A percentile compares a stretch with the other conserved stretches of the same genome.
Conservation (phyloP, 2,113 vertebrate genomes). For the Chlorodrepanis virens region DNA sequence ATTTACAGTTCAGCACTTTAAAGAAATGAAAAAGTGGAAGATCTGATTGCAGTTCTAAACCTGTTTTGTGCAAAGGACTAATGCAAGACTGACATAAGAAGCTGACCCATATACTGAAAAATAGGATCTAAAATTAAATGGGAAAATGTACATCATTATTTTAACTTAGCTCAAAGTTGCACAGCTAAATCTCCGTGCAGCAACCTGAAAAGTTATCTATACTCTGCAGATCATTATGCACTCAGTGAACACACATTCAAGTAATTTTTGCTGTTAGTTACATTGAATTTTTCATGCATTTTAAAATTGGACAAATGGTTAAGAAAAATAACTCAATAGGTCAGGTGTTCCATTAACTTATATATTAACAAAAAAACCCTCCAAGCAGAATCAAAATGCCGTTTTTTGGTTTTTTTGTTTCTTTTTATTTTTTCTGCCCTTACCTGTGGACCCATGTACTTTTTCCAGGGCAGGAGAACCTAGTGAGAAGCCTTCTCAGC, state of each 20-base stretch:
- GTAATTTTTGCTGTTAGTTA: constrained; percentile 12
- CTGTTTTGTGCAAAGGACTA: not conserved
- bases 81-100: not conserved
- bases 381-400: not conserved
- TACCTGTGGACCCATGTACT: not conserved
- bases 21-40: not conserved
- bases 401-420: too few relatives aligned
- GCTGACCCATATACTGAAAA: constrained; percentile 42
- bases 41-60: not conserved
- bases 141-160: constrained; percentile 46
- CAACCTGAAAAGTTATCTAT: constrained; percentile 33
- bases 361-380: constrained; percentile 33
- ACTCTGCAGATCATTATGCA: constrained; percentile 25
- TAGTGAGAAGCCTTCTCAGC: not conserved
- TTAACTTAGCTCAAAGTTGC: constrained; percentile 41
- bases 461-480: not conserved
- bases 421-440: not conserved
- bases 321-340: constrained; percentile 46
- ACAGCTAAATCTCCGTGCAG: constrained; percentile 33
- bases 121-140: constrained; percentile 56
- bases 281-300: constrained; percentile 33
- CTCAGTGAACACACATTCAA: constrained; percentile 14
- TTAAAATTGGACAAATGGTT: constrained; percentile 33
- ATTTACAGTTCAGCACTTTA: not conserved
- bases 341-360: constrained; percentile 19